phyloP scores from a whole-genome alignment of 2,797 vertebrate species.

The Limosa lapponica region DNA sequence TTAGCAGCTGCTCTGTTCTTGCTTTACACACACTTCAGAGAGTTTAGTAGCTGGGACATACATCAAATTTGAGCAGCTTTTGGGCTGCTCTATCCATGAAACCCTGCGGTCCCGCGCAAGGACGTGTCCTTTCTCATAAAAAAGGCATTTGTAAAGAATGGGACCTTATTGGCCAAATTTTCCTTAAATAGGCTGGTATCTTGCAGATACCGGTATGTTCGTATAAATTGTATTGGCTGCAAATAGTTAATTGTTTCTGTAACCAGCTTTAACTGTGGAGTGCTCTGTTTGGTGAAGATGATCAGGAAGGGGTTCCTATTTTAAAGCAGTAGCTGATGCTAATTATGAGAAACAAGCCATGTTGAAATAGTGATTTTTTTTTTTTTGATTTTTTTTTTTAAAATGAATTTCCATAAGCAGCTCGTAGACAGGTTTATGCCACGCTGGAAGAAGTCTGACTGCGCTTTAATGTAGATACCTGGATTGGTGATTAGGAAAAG shows the following conservation, averaged over 20 bases:
- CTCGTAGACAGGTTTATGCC: constrained; percentile 28
- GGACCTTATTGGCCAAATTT: neutral
- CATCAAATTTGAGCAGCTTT: neutral
- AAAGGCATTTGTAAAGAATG: neutral
- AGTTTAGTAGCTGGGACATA: neutral
- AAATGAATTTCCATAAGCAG: constrained; percentile 30
- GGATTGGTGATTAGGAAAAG: constrained; percentile 73
- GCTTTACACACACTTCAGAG: neutral
- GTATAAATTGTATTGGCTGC: neutral
- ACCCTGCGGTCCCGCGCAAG: neutral
- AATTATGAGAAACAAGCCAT: neutral
- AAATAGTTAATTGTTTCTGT: constrained; percentile 42
- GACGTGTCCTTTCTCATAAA: neutral
- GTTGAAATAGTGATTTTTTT: constrained; percentile 34
- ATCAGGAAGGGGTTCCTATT: constrained; percentile 6
- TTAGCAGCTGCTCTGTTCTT: neutral
- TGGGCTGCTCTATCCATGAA: neutral
- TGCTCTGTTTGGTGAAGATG: neutral
- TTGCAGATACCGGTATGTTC: neutral
- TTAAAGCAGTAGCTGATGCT: constrained; percentile 23
- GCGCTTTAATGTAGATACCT: constrained; percentile 69
- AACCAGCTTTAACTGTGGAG: neutral
- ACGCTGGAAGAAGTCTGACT: constrained; percentile 59
- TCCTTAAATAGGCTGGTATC: neutral
- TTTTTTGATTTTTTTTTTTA: constrained; percentile 9